Conservation (phyloP, 2,888 invertebrate species). For the Tridacna crocea region DNA sequence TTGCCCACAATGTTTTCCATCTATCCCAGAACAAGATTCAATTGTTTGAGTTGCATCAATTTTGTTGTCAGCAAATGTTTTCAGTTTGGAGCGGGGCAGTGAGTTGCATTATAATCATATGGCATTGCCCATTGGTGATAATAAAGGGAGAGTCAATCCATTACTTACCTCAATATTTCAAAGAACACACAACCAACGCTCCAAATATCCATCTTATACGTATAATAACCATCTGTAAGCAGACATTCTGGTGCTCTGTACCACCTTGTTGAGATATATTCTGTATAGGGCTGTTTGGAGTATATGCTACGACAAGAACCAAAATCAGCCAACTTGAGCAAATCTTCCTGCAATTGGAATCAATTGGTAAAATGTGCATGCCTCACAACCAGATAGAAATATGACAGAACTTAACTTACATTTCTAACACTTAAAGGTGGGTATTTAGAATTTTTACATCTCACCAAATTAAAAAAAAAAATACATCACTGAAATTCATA, state of each 20-base stretch:
- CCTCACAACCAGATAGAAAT: background rate
- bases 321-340: conserved; percentile 88
- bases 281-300: conserved; percentile 88
- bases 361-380: background rate
- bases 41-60: too few relatives aligned
- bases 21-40: too few relatives aligned
- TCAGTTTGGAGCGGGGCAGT: too few relatives aligned
- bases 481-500: too few relatives aligned
- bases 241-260: conserved; percentile 89
- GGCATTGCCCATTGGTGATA: too few relatives aligned
- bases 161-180: conserved; percentile 87
- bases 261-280: conserved; percentile 90
- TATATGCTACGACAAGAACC: conserved; percentile 88
- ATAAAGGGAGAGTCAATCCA: too few relatives aligned
- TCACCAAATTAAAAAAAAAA: too few relatives aligned
- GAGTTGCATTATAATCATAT: too few relatives aligned
- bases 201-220: conserved; percentile 90
- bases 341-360: conserved; percentile 79
- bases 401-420: too few relatives aligned
- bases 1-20: conserved; percentile 7
- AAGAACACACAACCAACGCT: conserved; percentile 89
- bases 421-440: too few relatives aligned
- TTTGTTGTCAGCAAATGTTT: too few relatives aligned
- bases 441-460: too few relatives aligned
- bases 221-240: conserved; percentile 88